Evolutionary conservation across 2,113 vertebrate species (phyloP), one percentile per base, ranked within the genome.

Genomic region (Albula glossodonta): DNA sequence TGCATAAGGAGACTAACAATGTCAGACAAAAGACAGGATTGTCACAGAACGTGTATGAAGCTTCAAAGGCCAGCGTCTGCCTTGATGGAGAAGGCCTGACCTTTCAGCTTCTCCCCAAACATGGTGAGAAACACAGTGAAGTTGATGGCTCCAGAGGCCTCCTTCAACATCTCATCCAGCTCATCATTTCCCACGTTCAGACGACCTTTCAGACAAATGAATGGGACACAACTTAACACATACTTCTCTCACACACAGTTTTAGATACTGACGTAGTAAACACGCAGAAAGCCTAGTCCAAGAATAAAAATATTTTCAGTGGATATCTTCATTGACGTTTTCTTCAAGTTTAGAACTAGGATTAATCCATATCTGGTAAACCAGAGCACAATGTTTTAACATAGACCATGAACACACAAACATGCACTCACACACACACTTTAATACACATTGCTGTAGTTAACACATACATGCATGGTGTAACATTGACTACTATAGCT

Each of bases 21-120:
- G 70, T 74, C 7, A 31, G 31, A 31, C 31, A 41, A 41, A 41
- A 41, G 31, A 31, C 70, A 31, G n/a, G 22, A 22, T 4, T 17
- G 4, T 70, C n/a, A 4, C n/a, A 5, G 19, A n/a, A 4, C 22
- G 63, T 5, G 2, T n/a, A 3, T 5, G 5, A 15, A 63, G 17
- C 60, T 17, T 1, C 10, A 17, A 15, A 3, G 3, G 3, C 22
- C 17, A 5, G 15, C 3, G 60, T 4, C 22, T 19, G 17, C 13
- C 6, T 22, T 5, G 63, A n/a, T n/a, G 9, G 51, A 31, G 56
- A 17, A 0, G 48, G 11, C 17, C 94, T 93, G 86, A 97, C 97
- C 97, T 95, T 98, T 98, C 82, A 98, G 95, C 89, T 98, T 98
- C 94, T 98, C 97, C 82, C 97, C 97, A 86, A 98, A 98, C 97